A percentile compares a stretch with the other conserved stretches of the same genome.
Conservation (phyloP, 2,888 invertebrate genomes). For the Ophion ellenae region DNA sequence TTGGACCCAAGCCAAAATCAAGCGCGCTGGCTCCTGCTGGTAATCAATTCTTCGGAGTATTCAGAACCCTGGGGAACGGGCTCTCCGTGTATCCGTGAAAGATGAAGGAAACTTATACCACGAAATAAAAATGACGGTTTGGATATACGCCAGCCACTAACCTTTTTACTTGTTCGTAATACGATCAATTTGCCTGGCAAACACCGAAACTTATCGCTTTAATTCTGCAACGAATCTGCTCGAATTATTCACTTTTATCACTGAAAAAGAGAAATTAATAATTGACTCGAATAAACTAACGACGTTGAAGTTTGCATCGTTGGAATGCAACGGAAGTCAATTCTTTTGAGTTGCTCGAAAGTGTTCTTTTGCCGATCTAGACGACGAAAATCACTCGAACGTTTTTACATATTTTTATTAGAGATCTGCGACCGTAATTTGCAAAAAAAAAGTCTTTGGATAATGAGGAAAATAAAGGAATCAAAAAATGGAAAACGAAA, state of each 20-base stretch:
- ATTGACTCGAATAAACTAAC: neutral
- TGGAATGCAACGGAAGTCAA: too few species aligned
- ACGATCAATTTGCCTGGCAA: constrained; percentile 48
- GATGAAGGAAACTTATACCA: constrained; percentile 29
- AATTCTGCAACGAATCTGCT: neutral
- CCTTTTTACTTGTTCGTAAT: constrained; percentile 45
- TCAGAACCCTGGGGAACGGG: constrained; percentile 21
- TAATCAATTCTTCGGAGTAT: constrained; percentile 61
- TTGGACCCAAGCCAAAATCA: constrained; percentile 58
- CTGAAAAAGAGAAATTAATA: neutral
- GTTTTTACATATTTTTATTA: too few species aligned
- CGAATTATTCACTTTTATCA: constrained; percentile 9
- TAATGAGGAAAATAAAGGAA: too few species aligned
- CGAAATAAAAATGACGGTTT: constrained; percentile 58
- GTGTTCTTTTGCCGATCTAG: too few species aligned
- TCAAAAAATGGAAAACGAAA: too few species aligned
- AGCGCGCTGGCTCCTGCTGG: constrained; percentile 47
- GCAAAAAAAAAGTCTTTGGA: too few species aligned
- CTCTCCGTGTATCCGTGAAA: neutral
- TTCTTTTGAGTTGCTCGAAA: too few species aligned
- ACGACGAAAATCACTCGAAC: too few species aligned
- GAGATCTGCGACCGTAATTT: too few species aligned
- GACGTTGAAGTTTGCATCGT: neutral
- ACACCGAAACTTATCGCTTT: constrained; percentile 20
- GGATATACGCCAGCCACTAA: constrained; percentile 49